Conservation (phyloP, 2,888 invertebrate genomes). For the Tenthredo mesomela region DNA sequence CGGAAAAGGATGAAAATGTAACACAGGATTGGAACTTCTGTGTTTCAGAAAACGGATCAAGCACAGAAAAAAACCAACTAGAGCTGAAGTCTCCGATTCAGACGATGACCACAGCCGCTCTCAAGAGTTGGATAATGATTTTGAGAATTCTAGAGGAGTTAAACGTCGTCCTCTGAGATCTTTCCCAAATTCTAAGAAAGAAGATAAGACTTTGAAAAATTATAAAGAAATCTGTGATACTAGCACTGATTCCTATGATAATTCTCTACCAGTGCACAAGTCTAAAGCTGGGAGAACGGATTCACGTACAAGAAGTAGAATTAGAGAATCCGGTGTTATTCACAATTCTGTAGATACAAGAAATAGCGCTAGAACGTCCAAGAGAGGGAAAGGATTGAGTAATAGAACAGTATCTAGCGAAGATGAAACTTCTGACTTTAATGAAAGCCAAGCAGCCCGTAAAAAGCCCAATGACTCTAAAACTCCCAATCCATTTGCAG, state of each 20-base stretch:
- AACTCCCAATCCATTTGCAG: neutral
- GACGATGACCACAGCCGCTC: conserved; percentile 20
- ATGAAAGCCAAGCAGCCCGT: neutral
- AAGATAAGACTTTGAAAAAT: neutral
- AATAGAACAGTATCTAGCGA: neutral
- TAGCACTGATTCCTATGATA: neutral
- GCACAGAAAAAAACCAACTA: conserved; percentile 57
- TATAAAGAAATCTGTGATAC: neutral
- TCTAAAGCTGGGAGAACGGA: neutral
- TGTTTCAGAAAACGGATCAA: conserved; percentile 70
- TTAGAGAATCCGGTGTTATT: neutral
- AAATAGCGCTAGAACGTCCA: neutral
- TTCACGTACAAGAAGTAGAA: neutral
- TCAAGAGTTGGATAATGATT: conserved; percentile 24
- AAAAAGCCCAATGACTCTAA: neutral
- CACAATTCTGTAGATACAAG: neutral
- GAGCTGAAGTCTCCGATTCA: conserved; percentile 53
- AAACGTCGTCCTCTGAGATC: neutral
- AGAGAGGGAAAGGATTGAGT: neutral
- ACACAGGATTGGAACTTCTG: conserved; percentile 65
- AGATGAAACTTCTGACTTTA: conserved; percentile 3
- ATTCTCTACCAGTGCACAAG: neutral
- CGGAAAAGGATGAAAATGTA: conserved; percentile 60
- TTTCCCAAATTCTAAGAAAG: neutral
- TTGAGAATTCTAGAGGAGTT: neutral